A percentile compares a stretch with the other conserved stretches of the same genome.
Evolutionary conservation across 2,888 invertebrate genomes (phyloP).

Genomic region (Oscheius sp.): DNA sequence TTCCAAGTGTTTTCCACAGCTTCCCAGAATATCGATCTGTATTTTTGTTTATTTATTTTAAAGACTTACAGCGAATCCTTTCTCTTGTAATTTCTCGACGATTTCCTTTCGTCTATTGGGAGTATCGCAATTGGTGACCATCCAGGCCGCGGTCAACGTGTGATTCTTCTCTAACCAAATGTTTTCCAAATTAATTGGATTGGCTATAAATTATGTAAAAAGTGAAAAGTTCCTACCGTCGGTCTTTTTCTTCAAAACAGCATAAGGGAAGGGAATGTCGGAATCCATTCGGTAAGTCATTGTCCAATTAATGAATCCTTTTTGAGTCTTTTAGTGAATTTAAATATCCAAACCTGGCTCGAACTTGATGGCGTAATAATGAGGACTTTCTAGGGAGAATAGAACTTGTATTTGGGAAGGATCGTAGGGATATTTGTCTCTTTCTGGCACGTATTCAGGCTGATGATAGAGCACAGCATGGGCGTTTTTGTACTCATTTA

Average conservation of each 20-base stretch:
- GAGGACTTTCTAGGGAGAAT: neutral
- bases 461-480: neutral
- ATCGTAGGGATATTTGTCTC: neutral
- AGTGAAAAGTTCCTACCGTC: no score
- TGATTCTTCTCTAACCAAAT: no score
- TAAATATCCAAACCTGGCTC: no score
- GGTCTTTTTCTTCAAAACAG: no score
- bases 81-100: slow-evolving; percentile 22
- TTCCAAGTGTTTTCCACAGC: slow-evolving; percentile 34
- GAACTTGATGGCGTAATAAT: neutral
- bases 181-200: no score
- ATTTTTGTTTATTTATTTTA: neutral
- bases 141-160: slow-evolving; percentile 38
- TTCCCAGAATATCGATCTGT: slow-evolving; percentile 32
- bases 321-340: no score
- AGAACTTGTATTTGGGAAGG: neutral
- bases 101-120: slow-evolving; percentile 32
- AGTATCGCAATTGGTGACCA: slow-evolving; percentile 41
- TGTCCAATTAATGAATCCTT: slow-evolving; percentile 57
- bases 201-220: no score
- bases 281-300: slow-evolving; percentile 50
- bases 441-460: neutral
- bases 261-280: slow-evolving; percentile 45
- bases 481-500: neutral
- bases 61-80: neutral